Base-by-base conservation (phyloP, 2,888 invertebrate species). In the Meteorus cinctellus region DNA sequence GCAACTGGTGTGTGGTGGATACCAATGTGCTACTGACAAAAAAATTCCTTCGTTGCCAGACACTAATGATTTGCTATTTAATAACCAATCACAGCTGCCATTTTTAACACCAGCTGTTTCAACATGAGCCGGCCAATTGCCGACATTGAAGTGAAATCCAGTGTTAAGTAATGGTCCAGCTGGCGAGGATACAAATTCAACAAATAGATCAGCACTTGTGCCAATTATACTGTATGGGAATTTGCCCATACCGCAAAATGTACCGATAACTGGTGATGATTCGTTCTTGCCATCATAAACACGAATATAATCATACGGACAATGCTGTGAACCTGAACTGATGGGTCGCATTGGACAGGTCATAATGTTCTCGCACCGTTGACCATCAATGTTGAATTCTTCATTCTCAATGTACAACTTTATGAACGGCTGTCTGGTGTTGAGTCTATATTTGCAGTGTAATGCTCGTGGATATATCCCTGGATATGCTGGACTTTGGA, bases 211-310 rank as follows among this genome's bases (percentile, higher is more conserved):
- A 83, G 95, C 95, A 27, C 96, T 96, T 65, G 97, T 97, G 14
- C 97, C 97, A 83, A 97, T 97, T 87, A 97, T 97, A 85, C 96
- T 96, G 91, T 96, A 96, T 0, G 97, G 97, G 85, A 97, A 97
- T 90, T 97, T 97, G 66, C 97, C 97, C 94, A 97, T 95, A 41
- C 84, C 84, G 87, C 97, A 97, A 87, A 97, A 96, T 6, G 96
- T 96, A 5, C 97, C 97, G 82, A 97, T 97, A 65, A 96, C 94
- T 0, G 96, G 95, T 16, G 96, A 94, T 65, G 94, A 94, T 84
- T 96, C 96, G 88, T 96, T 95, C 84, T 96, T 95, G 0, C 97
- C 97, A 84, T 97, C 97, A 91, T 97, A 97, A 78, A 97, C 95
- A 83, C 94, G 93, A 81, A 97, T 94, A 91, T 96, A 97, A 90